Percentiles rank a stretch among this genome's conserved stretches.
These are phyloP conservation scores for Toxotes lorentzi DNA, from an alignment of 2,797 vertebrate species.

Conservation along the genomic window DNA sequence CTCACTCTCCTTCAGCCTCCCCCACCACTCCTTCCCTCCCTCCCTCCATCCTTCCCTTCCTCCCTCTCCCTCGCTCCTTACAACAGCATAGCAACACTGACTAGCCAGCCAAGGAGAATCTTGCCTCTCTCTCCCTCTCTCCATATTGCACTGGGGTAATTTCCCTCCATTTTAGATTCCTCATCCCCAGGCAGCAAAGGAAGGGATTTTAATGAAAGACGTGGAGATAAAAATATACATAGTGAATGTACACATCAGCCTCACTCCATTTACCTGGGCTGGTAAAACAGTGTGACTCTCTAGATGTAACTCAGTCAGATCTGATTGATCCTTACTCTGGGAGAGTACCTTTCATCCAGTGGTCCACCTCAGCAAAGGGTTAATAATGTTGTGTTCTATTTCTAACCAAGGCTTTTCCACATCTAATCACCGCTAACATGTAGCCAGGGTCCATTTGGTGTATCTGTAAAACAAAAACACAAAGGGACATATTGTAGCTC, in stretches of 20 bases:
- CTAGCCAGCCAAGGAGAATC: slow-evolving; percentile 69
- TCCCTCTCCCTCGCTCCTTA: slow-evolving; percentile 55
- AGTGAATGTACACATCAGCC: slow-evolving; percentile 4
- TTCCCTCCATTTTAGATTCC: slow-evolving; percentile 83
- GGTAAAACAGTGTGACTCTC: slow-evolving; percentile 28
- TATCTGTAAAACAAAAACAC: slow-evolving; percentile 1
- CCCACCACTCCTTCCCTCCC: slow-evolving; percentile 53
- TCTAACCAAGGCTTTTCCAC: slow-evolving; percentile 33
- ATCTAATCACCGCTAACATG: slow-evolving; percentile 12
- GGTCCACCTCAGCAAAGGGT: slow-evolving; percentile 39
- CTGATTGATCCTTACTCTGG: slow-evolving; percentile 25
- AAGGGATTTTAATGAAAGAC: slow-evolving; percentile 48
- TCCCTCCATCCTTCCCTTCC: slow-evolving; percentile 39
- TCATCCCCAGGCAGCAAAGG: slow-evolving; percentile 49
- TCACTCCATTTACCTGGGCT: slow-evolving; percentile 26
- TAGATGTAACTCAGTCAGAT: slow-evolving; percentile 28
- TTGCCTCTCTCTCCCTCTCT: slow-evolving; percentile 60
- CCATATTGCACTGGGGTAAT: slow-evolving; percentile 70
- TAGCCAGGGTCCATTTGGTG: slow-evolving; percentile 9
- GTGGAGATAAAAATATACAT: slow-evolving; percentile 22
- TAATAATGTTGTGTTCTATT: slow-evolving; percentile 55
- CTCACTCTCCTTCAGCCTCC: slow-evolving; percentile 58
- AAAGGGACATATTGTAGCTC: not conserved
- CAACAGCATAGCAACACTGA: slow-evolving; percentile 82
- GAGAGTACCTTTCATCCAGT: slow-evolving; percentile 35